Conservation (phyloP, 1,140 invertebrate genomes). For the Solen grandis region DNA sequence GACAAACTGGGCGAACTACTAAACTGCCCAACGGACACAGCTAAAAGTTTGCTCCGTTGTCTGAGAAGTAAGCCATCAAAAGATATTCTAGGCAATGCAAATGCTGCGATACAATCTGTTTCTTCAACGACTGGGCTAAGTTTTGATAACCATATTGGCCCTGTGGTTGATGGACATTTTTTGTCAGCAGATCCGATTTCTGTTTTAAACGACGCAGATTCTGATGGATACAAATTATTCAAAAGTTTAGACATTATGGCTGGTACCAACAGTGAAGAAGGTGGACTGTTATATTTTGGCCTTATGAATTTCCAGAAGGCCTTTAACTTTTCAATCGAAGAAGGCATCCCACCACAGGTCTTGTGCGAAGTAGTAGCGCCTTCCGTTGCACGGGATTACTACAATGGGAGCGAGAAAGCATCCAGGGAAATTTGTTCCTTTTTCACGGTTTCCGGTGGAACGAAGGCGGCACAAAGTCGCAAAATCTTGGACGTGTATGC, state of each 20-base stretch:
- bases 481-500: slow-evolving; percentile 56
- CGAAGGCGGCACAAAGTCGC: slow-evolving; percentile 53
- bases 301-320: slow-evolving; percentile 44
- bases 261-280: slow-evolving; percentile 62
- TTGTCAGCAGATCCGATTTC: slow-evolving; percentile 28
- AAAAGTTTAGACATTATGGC: slow-evolving; percentile 61
- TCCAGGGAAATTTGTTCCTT: slow-evolving; percentile 48
- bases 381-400: slow-evolving; percentile 51
- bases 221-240: slow-evolving; percentile 43
- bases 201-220: slow-evolving; percentile 45
- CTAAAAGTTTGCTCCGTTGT: slow-evolving; percentile 17
- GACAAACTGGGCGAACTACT: slow-evolving; percentile 8
- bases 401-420: slow-evolving; percentile 11
- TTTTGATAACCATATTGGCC: slow-evolving; percentile 40
- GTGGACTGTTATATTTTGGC: slow-evolving; percentile 48
- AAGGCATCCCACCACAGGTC: slow-evolving; percentile 58
- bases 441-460: slow-evolving; percentile 30
- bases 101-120: not conserved
- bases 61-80: slow-evolving; percentile 1
- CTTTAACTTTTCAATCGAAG: slow-evolving; percentile 43
- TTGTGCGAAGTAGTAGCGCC: slow-evolving; percentile 55
- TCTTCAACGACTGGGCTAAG: not conserved
- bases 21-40: slow-evolving; percentile 20
- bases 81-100: slow-evolving; percentile 4
- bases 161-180: slow-evolving; percentile 60